Evolutionary conservation across 2,888 invertebrate species (phyloP), one percentile per base, ranked within the genome.

Genomic region (Lepidocyrtinus sp.): DNA sequence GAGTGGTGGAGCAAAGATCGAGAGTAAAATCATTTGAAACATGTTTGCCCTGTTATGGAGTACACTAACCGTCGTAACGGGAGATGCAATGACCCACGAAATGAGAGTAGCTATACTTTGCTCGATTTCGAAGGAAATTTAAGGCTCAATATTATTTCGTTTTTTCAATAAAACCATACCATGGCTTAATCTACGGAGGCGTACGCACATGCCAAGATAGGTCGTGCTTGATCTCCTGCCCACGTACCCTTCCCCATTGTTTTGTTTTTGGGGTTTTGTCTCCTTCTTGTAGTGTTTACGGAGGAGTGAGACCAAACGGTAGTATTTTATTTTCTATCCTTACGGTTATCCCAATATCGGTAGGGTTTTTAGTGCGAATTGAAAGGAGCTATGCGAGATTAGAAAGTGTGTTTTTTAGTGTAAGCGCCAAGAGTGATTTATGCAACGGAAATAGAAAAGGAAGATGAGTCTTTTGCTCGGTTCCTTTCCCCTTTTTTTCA

Each of bases 381-480:
- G 61, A 15, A 21, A 70, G 36, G 68, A 46, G 36, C n/a, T 69
- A 75, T 50, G 68, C 63, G 50, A 81, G 84, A 84, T 83, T 84
- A 82, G 81, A 83, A 82, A 64, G 70, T 77, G 68, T 68, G n/a
- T 61, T 12, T 67, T 27, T 67, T 77, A 46, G 63, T 64, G 21
- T 36, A 25, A 21, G 50, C 72, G 68, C 70, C 62, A 68, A 46
- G 77, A 78, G 83, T 83, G 84, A 84, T 84, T 84, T 84, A 84
- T 84, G 82, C 81, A 82, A 82, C 82, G 84, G 82, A 83, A 85
- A 83, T 83, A 83, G 85, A 83, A 85, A 85, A 83, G 81, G 79
- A 81, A 81, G 84, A 84, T 80, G 82, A 81, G 80, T 70, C 73
- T 73, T 75, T 77, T 73, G 70, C 69, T 74, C 69, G 65, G 74